Conservation (phyloP, 2,888 invertebrate species). For the Eustalomyia histrio region DNA sequence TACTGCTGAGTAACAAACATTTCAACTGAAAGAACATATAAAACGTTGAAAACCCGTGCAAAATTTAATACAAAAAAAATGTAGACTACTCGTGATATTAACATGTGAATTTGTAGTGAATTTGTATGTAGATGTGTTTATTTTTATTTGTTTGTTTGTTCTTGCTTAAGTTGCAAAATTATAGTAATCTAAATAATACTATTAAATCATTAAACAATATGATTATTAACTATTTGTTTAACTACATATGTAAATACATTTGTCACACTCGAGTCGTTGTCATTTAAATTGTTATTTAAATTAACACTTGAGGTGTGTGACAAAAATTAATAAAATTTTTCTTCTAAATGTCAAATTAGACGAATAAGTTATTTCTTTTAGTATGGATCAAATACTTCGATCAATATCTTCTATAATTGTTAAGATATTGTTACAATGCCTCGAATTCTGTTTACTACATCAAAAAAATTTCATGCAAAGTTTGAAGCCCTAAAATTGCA, state of each 20-base stretch:
- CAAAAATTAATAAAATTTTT: conserved; percentile 1
- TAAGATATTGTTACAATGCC: too few relatives aligned
- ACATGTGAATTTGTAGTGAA: too few relatives aligned
- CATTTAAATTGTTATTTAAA: conserved; percentile 42
- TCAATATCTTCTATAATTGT: too few relatives aligned
- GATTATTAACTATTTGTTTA: too few relatives aligned
- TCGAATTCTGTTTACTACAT: too few relatives aligned
- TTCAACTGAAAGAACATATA: neutral
- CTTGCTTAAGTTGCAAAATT: conserved; percentile 24
- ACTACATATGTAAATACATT: neutral
- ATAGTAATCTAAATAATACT: conserved; percentile 32
- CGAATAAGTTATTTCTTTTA: too few relatives aligned
- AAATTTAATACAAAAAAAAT: neutral
- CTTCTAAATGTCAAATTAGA: too few relatives aligned
- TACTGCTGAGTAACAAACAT: neutral
- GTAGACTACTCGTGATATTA: neutral
- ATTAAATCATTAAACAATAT: conserved; percentile 22
- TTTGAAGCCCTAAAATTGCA: too few relatives aligned
- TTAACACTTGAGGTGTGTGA: conserved; percentile 21
- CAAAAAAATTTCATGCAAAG: too few relatives aligned
- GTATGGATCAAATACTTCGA: too few relatives aligned
- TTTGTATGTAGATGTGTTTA: too few relatives aligned
- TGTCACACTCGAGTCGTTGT: conserved; percentile 6
- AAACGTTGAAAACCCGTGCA: neutral
- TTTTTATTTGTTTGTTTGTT: too few relatives aligned